These are phyloP conservation scores for Seriola rivoliana DNA, from an alignment of 2,113 vertebrate species.

Conservation along the genomic window DNA sequence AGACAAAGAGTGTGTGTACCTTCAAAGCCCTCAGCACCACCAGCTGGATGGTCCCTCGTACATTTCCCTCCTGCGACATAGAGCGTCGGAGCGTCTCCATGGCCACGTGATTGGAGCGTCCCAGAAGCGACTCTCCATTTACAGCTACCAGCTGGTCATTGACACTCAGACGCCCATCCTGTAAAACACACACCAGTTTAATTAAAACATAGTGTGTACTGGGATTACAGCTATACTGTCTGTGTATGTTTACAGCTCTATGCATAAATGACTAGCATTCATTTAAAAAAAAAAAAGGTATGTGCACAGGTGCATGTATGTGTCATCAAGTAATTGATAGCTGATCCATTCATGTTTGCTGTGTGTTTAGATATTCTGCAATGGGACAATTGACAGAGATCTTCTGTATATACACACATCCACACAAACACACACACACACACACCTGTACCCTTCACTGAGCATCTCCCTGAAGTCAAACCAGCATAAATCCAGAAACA, in stretches of 20 bases:
- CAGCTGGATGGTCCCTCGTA: slow-evolving; percentile 94
- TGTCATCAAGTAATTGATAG: background rate
- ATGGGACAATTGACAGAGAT: too few relatives aligned
- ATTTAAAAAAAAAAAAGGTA: background rate
- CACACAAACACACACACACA: background rate
- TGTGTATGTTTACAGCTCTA: background rate
- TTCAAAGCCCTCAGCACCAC: slow-evolving; percentile 89
- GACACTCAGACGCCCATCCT: slow-evolving; percentile 92
- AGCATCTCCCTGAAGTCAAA: background rate
- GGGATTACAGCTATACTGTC: background rate
- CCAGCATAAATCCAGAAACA: background rate
- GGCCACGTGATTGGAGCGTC: slow-evolving; percentile 94
- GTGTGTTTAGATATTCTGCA: background rate
- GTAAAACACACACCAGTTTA: slow-evolving; percentile 2
- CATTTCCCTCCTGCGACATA: slow-evolving; percentile 98
- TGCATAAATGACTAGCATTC: too few relatives aligned
- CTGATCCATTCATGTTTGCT: background rate
- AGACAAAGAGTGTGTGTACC: slow-evolving; percentile 35
- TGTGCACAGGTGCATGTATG: too few relatives aligned
- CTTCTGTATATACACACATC: too few relatives aligned
- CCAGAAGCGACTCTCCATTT: slow-evolving; percentile 94
- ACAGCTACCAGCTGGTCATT: slow-evolving; percentile 97
- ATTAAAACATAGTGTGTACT: background rate
- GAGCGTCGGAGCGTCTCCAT: slow-evolving; percentile 97
- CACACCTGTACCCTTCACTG: background rate